These are phyloP conservation scores for Himalopsyche kuldschensis DNA, from an alignment of 2,888 invertebrate genomes.

Conservation along the genomic window DNA sequence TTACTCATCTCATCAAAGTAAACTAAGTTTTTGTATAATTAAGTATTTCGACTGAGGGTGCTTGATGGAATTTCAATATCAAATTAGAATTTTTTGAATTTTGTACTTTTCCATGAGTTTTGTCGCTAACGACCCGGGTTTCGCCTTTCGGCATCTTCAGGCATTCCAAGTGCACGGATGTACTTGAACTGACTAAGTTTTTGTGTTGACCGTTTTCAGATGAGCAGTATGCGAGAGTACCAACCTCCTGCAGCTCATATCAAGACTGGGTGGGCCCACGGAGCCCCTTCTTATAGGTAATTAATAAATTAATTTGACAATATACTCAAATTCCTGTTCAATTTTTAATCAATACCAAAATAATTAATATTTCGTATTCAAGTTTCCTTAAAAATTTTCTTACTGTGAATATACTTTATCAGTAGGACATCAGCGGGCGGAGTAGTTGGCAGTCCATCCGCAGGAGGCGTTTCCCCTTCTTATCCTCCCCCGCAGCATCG, in stretches of 20 bases:
- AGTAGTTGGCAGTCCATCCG: conserved; percentile 51
- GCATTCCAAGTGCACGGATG: no score
- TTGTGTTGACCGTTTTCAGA: conserved; percentile 34
- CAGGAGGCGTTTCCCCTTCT: conserved; percentile 52
- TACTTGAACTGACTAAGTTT: conserved; percentile 36
- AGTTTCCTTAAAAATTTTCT: background rate
- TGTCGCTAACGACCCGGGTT: no score
- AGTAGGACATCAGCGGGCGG: conserved; percentile 51
- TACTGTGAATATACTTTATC: background rate
- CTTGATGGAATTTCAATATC: no score
- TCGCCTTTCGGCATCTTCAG: no score
- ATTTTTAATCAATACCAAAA: no score
- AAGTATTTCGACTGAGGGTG: no score
- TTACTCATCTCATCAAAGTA: no score
- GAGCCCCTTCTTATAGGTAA: conserved; percentile 47
- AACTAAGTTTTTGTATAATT: no score
- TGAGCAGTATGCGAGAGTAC: conserved; percentile 37
- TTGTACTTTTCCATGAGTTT: no score
- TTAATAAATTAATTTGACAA: background rate
- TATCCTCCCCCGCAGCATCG: conserved; percentile 48
- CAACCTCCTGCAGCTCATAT: conserved; percentile 52
- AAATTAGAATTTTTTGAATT: no score
- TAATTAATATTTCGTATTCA: background rate
- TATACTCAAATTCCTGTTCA: no score
- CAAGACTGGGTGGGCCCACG: conserved; percentile 47